These are phyloP conservation scores for Fratercula arctica DNA, from an alignment of 2,797 vertebrate species.

Conservation along the genomic window DNA sequence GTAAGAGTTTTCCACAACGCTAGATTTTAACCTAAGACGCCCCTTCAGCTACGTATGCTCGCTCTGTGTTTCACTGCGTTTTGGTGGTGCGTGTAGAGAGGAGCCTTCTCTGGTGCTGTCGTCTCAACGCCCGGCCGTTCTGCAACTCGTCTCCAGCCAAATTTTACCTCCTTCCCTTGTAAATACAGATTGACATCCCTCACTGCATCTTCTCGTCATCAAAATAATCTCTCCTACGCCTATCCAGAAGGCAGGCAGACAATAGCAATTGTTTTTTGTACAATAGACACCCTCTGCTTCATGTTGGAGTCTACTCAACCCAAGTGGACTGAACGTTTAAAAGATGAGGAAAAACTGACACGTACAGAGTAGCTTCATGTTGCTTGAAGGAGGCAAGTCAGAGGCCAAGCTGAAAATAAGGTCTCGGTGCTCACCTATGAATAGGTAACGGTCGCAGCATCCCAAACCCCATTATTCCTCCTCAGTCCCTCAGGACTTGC, in stretches of 20 bases:
- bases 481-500: not conserved
- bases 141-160: not conserved
- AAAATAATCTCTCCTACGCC: not conserved
- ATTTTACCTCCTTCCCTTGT: not conserved
- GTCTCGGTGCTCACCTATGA: not conserved
- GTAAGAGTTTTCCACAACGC: not conserved
- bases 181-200: not conserved
- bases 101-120: not conserved
- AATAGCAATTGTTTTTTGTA: not conserved
- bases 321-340: not conserved
- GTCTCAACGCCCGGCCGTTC: accelerated
- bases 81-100: accelerated
- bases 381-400: not conserved
- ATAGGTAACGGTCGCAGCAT: accelerated
- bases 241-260: not conserved
- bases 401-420: not conserved
- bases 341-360: not conserved
- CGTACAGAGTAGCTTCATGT: accelerated
- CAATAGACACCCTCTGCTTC: accelerated
- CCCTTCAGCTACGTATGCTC: not conserved
- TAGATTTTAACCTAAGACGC: not conserved
- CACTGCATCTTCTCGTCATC: not conserved
- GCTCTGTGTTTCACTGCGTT: not conserved
- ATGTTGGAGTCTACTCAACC: not conserved
- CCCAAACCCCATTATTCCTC: not conserved